These are phyloP conservation scores for Hirtodrosophila confusa DNA, from an alignment of 2,888 invertebrate genomes.

Conservation along the genomic window DNA sequence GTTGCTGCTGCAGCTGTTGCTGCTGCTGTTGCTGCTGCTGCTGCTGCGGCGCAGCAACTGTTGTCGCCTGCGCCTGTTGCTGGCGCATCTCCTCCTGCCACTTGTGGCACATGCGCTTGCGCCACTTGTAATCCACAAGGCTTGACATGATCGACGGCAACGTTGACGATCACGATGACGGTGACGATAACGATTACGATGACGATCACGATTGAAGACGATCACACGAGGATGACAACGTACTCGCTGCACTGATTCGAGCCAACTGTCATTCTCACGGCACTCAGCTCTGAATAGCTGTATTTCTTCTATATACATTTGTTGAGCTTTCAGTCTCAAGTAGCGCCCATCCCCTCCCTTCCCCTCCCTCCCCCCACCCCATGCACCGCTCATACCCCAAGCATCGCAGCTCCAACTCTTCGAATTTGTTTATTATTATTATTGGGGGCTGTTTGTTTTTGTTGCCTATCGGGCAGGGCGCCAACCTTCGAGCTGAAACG, in stretches of 20 bases:
- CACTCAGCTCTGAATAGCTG: neutral
- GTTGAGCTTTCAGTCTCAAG: slow-evolving; percentile 1
- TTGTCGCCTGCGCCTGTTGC: neutral
- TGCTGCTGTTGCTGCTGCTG: neutral
- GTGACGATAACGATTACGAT: neutral
- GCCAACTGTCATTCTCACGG: slow-evolving; percentile 17
- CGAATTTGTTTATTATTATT: no score
- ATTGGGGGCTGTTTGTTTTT: no score
- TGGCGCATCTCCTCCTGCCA: slow-evolving; percentile 38
- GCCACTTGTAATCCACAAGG: slow-evolving; percentile 41
- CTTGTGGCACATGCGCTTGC: slow-evolving; percentile 46
- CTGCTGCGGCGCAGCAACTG: neutral
- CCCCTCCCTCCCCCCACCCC: no score
- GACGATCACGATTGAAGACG: no score
- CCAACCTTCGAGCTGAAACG: no score
- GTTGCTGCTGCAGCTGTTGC: neutral
- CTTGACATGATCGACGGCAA: slow-evolving; percentile 22
- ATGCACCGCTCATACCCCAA: no score
- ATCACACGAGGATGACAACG: slow-evolving; percentile 9
- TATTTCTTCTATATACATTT: slow-evolving; percentile 7
- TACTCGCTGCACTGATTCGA: slow-evolving; percentile 4
- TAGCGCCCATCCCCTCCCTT: no score
- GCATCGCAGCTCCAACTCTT: no score
- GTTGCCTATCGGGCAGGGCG: no score
- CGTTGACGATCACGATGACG: neutral